These are phyloP conservation scores for Incurvaria masculella DNA, from an alignment of 2,888 invertebrate species.

Conservation along the genomic window DNA sequence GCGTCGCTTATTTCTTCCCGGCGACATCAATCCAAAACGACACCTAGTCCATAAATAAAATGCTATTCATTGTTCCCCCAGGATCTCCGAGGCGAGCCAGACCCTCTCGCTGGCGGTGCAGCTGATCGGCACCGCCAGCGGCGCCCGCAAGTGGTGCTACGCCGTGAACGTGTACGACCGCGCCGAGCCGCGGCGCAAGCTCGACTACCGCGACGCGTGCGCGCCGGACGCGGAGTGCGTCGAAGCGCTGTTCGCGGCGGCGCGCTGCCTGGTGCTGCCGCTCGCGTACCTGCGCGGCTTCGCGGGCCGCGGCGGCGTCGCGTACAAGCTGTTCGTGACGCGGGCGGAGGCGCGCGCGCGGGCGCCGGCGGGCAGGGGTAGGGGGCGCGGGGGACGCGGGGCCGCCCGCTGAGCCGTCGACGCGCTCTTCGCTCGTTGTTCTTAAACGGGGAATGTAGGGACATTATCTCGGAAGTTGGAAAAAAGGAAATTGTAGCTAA, in stretches of 20 bases:
- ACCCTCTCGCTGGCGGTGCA: constrained; percentile 30
- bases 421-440: too few species aligned
- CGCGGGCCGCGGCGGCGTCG: constrained; percentile 18
- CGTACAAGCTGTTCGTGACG: constrained; percentile 25
- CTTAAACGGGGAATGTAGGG: too few species aligned
- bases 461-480: too few species aligned
- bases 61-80: too few species aligned
- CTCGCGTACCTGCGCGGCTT: constrained; percentile 18
- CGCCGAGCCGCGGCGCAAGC: constrained; percentile 29
- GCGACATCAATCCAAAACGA: too few species aligned
- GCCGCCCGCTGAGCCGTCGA: too few species aligned
- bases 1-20: too few species aligned
- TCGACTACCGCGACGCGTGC: constrained; percentile 24
- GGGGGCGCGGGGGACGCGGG: background rate
- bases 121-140: constrained; percentile 27
- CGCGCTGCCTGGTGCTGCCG: constrained; percentile 26
- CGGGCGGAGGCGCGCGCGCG: constrained; percentile 2
- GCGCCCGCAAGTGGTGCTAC: constrained; percentile 36
- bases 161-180: constrained; percentile 39
- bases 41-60: too few species aligned
- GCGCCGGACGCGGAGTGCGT: constrained; percentile 20
- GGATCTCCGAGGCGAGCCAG: constrained; percentile 18
- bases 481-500: too few species aligned
- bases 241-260: constrained; percentile 21
- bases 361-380: background rate